Evolutionary conservation across 2,113 vertebrate species (phyloP), one percentile per base, ranked within the genome.

Genomic region (Terrapene triunguis): DNA sequence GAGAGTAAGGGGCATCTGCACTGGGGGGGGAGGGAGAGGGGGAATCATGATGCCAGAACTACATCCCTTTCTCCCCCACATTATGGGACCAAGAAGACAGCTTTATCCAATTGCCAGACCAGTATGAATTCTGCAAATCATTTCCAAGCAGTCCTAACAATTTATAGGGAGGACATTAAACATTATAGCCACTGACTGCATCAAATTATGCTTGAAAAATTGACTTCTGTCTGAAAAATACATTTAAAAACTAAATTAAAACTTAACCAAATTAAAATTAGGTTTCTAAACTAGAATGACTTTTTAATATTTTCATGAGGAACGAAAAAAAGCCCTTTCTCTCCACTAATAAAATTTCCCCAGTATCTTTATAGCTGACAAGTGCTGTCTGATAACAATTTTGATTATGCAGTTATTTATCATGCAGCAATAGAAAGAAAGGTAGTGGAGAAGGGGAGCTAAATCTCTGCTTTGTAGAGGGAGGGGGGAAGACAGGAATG

Each of bases 201-300:
- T 96, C 97, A 97, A 97, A 98, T 98, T 97, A 95, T 91, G 44
- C 94, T 95, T 97, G 97, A 98, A 97, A 97, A 98, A 98, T 96
- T 97, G 96, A 96, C 95, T 97, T 97, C 96, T 97, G 96, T 84
- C 0, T 5, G 95, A 96, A 97, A 54, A 98, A 97, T 91, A 95
- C 97, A 97, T 98, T 98, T 97, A 57, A 97, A 97, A 97, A 80
- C 88, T 54, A 94, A 97, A 98, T 98, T 97, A 96, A 97, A 96
- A 96, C 86, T 94, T 95, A 97, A 97, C 96, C 22, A 88, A 97
- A 97, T 97, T 97, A 96, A 97, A 98, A 98, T 97, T 94, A 97
- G 96, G 87, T 96, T 96, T 97, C 96, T 88, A 96, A 96, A 97
- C 96, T 84, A 95, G 96, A 97, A 95, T 59, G 95, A 88, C 96